Evolutionary conservation across 2,888 invertebrate species (phyloP).

Genomic region (Chelonus formosanus): DNA sequence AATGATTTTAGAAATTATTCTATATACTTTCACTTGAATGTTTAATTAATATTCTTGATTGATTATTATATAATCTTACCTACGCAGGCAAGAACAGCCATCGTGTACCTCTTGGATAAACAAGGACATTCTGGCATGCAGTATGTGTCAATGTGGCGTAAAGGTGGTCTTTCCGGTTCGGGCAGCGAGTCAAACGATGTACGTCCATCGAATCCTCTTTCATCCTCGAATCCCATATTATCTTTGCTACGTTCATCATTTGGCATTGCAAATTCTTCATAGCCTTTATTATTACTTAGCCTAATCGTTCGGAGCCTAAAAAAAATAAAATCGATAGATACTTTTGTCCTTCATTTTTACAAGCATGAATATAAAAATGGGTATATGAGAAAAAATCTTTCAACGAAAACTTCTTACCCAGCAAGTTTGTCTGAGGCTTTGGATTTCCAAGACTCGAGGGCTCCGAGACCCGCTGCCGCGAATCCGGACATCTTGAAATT

Average conservation of each 20-base stretch:
- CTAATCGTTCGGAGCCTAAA: slow-evolving; percentile 27
- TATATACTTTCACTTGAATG: too few relatives aligned
- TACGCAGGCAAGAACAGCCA: slow-evolving; percentile 84
- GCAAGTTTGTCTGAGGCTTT: slow-evolving; percentile 59
- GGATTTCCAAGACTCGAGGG: slow-evolving; percentile 58
- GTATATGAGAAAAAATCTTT: neutral
- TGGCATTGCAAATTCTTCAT: slow-evolving; percentile 67
- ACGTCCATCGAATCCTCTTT: slow-evolving; percentile 54
- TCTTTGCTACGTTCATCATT: slow-evolving; percentile 60
- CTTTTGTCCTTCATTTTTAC: neutral
- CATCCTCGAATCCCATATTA: slow-evolving; percentile 63
- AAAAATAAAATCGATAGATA: neutral
- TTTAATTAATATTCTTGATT: neutral
- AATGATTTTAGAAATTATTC: neutral
- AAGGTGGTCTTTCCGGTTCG: slow-evolving; percentile 84
- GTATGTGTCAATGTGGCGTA: slow-evolving; percentile 88
- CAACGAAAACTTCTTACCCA: slow-evolving; percentile 49
- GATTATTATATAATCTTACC: slow-evolving; percentile 62
- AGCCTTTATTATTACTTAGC: slow-evolving; percentile 53
- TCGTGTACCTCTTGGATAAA: slow-evolving; percentile 85
- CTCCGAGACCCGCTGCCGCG: slow-evolving; percentile 62
- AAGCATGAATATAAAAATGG: neutral
- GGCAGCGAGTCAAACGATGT: slow-evolving; percentile 75
- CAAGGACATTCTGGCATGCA: slow-evolving; percentile 87
- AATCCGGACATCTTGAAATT: slow-evolving; percentile 65